Evolutionary conservation across 2,113 vertebrate species (phyloP), one percentile per base, ranked within the genome.

Genomic region (Microtus ochrogaster): DNA sequence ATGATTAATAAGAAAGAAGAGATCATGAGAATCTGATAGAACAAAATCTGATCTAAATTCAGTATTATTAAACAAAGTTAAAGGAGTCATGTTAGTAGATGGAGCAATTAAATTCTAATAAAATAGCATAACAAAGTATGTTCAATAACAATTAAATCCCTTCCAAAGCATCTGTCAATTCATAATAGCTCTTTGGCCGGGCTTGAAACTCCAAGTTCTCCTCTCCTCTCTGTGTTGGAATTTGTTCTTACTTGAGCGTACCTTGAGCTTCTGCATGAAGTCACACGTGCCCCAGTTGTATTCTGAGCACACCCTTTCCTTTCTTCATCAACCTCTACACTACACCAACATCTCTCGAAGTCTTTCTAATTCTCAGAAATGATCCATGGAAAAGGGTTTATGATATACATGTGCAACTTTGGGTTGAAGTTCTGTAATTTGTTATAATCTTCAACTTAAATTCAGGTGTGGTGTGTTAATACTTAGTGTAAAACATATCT

Each of bases 1-100:
- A 96, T 91, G 28, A 87, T 92, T 94, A 97, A 91, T 87, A 88
- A 94, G 24, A 95, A 95, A 94, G 58, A 90, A 96, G 96, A 95
- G 41, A 94, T 94, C 6, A 7, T 33, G 41, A 95, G 78, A 39
- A 55, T 89, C 55, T 93, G 97, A 97, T 21, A 74, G 44, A 55
- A 96, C 14, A 89, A 83, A 92, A 93, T 21, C 30, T 88, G 47
- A 82, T 82, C 49, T 90, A 84, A 83, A 95, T 68, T 88, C 78
- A 94, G 79, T 85, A 76, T 77, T 96, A 97, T 96, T 90, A 95
- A 78, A 13, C 41, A 44, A 97, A 93, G 47, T 14, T 68, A 95
- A 97, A 85, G 0, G 17, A 95, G 26, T 17, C 89, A 47, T 96
- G 82, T 33, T 63, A 97, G 95, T 13, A 91, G 65, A 55, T 73